These are phyloP conservation scores for Oophaga sylvatica DNA, from an alignment of 2,797 vertebrate genomes.

Conservation along the genomic window DNA sequence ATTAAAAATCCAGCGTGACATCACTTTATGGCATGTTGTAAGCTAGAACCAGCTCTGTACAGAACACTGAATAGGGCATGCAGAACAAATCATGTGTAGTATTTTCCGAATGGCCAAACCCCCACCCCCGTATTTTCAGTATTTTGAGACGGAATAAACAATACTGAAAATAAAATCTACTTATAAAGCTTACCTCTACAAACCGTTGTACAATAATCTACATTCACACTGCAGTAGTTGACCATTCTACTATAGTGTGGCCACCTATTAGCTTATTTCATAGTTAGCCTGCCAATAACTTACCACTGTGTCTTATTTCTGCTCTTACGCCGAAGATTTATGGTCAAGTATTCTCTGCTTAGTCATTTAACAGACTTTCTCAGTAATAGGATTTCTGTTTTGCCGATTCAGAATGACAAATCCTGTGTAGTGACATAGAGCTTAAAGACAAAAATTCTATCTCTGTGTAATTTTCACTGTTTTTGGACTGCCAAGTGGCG, in stretches of 20 bases:
- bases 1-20: slow-evolving; percentile 8
- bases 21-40: slow-evolving; percentile 31
- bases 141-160: neutral
- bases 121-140: neutral
- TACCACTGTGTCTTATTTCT: neutral
- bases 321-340: too few relatives aligned
- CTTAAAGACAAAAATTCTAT: too few relatives aligned
- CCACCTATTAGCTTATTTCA: neutral
- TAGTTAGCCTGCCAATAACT: neutral
- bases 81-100: neutral
- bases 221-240: too few relatives aligned
- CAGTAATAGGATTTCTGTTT: too few relatives aligned
- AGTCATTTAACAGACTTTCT: too few relatives aligned
- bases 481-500: too few relatives aligned
- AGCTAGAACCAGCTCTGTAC: neutral
- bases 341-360: too few relatives aligned
- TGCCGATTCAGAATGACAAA: too few relatives aligned
- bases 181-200: neutral
- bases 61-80: neutral
- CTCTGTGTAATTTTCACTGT: too few relatives aligned
- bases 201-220: neutral
- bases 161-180: neutral
- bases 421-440: too few relatives aligned
- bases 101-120: neutral
- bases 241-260: neutral